Evolutionary conservation across 1,140 invertebrate species (phyloP).

Genomic region (Drosophila truncata): DNA sequence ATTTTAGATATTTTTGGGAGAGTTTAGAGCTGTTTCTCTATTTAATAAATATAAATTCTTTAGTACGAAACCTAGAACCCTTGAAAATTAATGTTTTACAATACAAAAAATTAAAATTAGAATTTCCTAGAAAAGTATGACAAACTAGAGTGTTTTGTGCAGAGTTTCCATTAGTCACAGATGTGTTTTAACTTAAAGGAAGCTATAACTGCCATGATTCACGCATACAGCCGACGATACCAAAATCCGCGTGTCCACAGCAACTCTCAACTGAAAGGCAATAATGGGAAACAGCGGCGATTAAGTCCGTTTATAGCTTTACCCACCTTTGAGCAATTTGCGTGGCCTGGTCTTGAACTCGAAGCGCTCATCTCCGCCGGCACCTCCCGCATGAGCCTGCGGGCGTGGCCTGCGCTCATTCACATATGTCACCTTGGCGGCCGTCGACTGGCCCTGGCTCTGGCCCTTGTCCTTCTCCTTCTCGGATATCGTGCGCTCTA

Average conservation of each 20-base stretch:
- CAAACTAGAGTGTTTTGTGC: not conserved
- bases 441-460: slow-evolving; percentile 54
- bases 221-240: slow-evolving; percentile 1
- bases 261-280: slow-evolving; percentile 43
- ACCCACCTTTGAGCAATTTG: slow-evolving; percentile 81
- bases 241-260: slow-evolving; percentile 60
- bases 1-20: not conserved
- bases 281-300: slow-evolving; percentile 7
- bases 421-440: slow-evolving; percentile 86
- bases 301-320: slow-evolving; percentile 3
- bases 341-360: slow-evolving; percentile 82
- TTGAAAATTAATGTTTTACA: not conserved
- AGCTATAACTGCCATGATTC: not conserved
- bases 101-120: not conserved
- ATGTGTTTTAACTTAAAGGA: not conserved
- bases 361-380: slow-evolving; percentile 69
- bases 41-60: not conserved
- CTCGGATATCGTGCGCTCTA: slow-evolving; percentile 79
- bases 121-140: not conserved
- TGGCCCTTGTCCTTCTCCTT: slow-evolving; percentile 62
- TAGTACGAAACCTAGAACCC: not conserved
- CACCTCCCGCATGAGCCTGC: slow-evolving; percentile 42
- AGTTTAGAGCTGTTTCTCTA: not conserved
- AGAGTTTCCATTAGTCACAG: not conserved
- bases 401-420: slow-evolving; percentile 87